phyloP scores from a whole-genome alignment of 2,113 vertebrate species.

The Fregetta grallaria region DNA sequence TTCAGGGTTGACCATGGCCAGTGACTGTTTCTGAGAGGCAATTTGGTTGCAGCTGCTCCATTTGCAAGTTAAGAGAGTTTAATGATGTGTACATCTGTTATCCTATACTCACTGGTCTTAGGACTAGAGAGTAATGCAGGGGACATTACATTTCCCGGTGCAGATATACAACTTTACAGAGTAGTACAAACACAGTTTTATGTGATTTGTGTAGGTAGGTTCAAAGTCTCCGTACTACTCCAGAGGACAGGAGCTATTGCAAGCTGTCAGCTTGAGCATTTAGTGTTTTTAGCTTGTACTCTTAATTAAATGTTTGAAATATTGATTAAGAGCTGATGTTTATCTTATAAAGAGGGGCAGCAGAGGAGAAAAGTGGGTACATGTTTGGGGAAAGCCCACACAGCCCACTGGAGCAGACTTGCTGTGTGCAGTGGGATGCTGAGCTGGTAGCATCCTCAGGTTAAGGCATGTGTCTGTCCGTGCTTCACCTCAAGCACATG shows the following conservation, averaged over 20 bases:
- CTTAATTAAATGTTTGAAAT: not conserved
- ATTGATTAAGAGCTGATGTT: not conserved
- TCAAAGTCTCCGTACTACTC: not conserved
- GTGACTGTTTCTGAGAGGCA: not conserved
- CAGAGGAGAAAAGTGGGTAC: not conserved
- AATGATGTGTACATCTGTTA: not conserved
- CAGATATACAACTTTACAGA: not conserved
- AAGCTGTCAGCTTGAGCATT: not conserved
- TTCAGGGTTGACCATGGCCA: not conserved
- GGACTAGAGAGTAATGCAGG: not conserved
- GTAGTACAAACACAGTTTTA: not conserved
- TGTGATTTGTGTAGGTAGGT: not conserved
- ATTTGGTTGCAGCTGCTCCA: not conserved
- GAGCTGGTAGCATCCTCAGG: not conserved
- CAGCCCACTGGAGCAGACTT: not conserved
- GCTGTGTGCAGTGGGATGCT: not conserved
- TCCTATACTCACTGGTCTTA: not conserved
- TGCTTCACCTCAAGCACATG: not conserved
- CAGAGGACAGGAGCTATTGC: not conserved
- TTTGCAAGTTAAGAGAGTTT: not conserved
- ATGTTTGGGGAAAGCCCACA: not conserved
- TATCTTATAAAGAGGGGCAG: not conserved
- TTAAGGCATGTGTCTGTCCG: not conserved
- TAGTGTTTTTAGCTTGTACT: not conserved
- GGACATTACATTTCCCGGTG: not conserved